Conservation (phyloP, 2,797 vertebrate species). For the Xenentodon cancila region DNA sequence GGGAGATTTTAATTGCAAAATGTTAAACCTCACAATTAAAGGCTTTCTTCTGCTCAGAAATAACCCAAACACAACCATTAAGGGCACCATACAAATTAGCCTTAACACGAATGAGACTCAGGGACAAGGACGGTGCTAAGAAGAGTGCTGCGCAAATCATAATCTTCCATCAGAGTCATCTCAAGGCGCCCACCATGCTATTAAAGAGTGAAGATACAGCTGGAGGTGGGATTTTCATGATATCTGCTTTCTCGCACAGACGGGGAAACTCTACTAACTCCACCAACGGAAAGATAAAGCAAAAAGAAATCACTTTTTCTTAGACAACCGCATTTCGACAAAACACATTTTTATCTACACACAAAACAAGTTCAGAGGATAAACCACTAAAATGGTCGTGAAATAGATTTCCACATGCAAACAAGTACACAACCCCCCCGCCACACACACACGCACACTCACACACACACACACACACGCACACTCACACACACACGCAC, state of each 20-base stretch:
- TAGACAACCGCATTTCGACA: constrained; percentile 28
- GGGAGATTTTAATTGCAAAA: constrained; percentile 97
- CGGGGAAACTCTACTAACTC: constrained; percentile 42
- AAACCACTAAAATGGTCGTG: too few relatives aligned
- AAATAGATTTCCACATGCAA: constrained; percentile 22
- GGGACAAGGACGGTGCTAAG: constrained; percentile 73
- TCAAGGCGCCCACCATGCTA: constrained; percentile 58
- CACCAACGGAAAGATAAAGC: neutral
- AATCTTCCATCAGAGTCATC: constrained; percentile 78
- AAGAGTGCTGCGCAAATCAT: constrained; percentile 71
- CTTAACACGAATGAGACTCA: constrained; percentile 58
- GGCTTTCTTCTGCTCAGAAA: constrained; percentile 88
- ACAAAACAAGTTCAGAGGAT: neutral
- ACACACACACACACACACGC: too few relatives aligned
- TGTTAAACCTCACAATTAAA: constrained; percentile 98
- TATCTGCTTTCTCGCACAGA: constrained; percentile 40
- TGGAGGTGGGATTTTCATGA: constrained; percentile 68
- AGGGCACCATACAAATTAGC: constrained; percentile 89
- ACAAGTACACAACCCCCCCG: constrained; percentile 41
- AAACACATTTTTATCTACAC: neutral
- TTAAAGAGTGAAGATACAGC: constrained; percentile 70
- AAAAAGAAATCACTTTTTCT: constrained; percentile 33
- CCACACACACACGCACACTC: too few relatives aligned
- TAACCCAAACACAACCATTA: constrained; percentile 88
- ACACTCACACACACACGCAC: too few relatives aligned